Base-by-base conservation (phyloP, 1,140 invertebrate genomes). In the Drosophila triauraria region DNA sequence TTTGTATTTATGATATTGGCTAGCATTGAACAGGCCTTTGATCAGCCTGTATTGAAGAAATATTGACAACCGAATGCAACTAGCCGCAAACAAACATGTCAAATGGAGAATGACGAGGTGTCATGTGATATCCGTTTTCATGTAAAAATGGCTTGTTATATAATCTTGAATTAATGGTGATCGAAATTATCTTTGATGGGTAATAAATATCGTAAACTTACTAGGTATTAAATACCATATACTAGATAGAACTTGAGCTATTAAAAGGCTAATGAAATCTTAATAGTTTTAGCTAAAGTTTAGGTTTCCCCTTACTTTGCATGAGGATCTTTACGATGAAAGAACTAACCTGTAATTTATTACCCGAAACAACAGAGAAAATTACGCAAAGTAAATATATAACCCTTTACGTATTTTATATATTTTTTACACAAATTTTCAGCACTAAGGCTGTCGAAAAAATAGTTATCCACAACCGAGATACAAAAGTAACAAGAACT, bases 21-120 rank as follows among this genome's bases (percentile, higher is more conserved):
- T 32, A 20, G 38, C 38, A 25, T 47, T 77, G 10, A 67, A 67
- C 64, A 10, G 30, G 51, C 40, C 48, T 35, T 46, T 27, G 47
- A 60, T 60, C 25, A 50, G 17, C 9, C 10, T 42, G 63, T 15
- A 23, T 17, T 20, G 38, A 40, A 53, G 17, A 12, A 51, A 23
- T 61, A 74, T 57, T 42, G 27, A 58, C 38, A 35, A 59, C n/a
- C 20, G 17, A 47, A 42, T 27, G 50, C 17, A n/a, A 35, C 27
- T 56, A 75, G 63, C 71, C 70, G 32, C 71, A 75, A 74, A 62
- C 53, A 48, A 71, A 59, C 20, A 32, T 44, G 70, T 27, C 38
- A 40, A 40, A 64, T 62, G 43, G 40, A 54, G 23, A 46, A 54
- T 57, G n/a, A 20, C 46, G 63, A 38, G 3, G 40, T 61, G 56